These are phyloP conservation scores for Lucilia sericata DNA, from an alignment of 1,140 invertebrate genomes.

Conservation along the genomic window DNA sequence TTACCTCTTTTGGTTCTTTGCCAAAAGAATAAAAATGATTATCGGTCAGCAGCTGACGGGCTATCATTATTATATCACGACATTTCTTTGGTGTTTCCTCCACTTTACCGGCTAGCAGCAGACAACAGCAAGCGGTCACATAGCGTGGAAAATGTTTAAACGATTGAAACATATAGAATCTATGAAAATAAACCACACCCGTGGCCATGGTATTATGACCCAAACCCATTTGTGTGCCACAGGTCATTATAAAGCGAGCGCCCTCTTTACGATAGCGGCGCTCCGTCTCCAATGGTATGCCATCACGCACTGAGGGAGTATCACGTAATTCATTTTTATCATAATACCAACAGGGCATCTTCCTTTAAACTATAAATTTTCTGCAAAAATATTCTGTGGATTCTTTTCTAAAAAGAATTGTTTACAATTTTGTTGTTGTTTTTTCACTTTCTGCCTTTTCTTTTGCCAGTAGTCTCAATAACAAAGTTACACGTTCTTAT, in stretches of 20 bases:
- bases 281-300: constrained; percentile 87
- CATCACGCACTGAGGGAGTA: constrained; percentile 88
- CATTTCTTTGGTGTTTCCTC: constrained; percentile 99
- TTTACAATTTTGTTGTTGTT: constrained; percentile 11
- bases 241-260: constrained; percentile 91
- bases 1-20: constrained; percentile 87
- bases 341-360: constrained; percentile 95
- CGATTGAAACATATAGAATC: constrained; percentile 99
- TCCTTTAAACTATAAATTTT: neutral
- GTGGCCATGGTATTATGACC: constrained; percentile 98
- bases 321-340: constrained; percentile 91
- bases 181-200: constrained; percentile 97
- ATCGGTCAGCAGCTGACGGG: constrained; percentile 80
- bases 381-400: neutral
- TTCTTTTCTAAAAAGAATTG: neutral
- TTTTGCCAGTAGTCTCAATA: too few species aligned
- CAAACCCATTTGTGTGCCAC: constrained; percentile 92
- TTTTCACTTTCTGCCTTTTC: neutral
- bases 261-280: constrained; percentile 82
- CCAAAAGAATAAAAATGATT: constrained; percentile 90
- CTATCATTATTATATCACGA: constrained; percentile 95
- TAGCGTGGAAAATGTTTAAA: constrained; percentile 96
- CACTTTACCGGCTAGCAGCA: constrained; percentile 98
- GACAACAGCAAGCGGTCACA: constrained; percentile 97
- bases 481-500: neutral